phyloP scores from a whole-genome alignment of 2,113 vertebrate genomes.

The Gobio gobio region DNA sequence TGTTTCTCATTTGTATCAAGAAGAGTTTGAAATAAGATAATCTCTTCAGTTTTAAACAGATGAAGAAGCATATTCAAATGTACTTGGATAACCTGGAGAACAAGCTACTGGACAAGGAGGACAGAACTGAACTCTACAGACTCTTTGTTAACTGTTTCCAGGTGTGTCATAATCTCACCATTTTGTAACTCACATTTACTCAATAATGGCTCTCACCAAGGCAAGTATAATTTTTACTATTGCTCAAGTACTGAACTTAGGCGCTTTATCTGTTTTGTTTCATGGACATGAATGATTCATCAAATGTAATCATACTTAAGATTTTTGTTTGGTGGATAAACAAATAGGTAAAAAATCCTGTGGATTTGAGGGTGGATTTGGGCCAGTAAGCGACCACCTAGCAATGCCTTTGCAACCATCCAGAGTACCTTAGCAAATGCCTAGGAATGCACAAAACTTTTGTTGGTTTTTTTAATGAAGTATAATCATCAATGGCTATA shows the following conservation, averaged over 20 bases:
- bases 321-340: neutral
- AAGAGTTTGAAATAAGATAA: neutral
- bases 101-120: constrained; percentile 65
- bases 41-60: constrained; percentile 72
- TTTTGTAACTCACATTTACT: neutral
- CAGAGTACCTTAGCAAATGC: neutral
- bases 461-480: neutral
- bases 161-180: constrained; percentile 46
- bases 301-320: neutral
- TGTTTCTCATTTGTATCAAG: neutral
- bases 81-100: constrained; percentile 72
- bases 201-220: neutral
- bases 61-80: constrained; percentile 70
- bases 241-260: neutral
- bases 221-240: neutral
- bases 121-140: constrained; percentile 73
- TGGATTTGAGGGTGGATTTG: neutral
- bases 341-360: neutral
- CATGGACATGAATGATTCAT: neutral
- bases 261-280: neutral
- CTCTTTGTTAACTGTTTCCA: constrained; percentile 80
- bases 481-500: neutral
- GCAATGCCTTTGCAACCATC: neutral
- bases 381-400: neutral
- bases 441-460: neutral